Evolutionary conservation across 2,888 invertebrate species (phyloP).

Genomic region (Zeuzera pyrina): DNA sequence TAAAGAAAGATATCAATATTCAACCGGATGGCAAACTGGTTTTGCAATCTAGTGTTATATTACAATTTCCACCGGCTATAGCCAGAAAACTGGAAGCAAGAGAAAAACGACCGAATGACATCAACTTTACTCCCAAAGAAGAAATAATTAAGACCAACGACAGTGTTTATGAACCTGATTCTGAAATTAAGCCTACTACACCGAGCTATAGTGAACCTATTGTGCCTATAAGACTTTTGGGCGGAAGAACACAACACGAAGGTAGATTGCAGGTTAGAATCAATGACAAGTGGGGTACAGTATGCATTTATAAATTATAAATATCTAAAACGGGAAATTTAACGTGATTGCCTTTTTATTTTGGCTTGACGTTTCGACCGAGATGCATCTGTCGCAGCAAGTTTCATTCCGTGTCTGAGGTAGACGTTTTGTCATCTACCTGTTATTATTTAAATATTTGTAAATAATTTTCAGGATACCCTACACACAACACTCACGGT

Average conservation of each 20-base stretch:
- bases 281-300: constrained; percentile 94
- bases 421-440: no score
- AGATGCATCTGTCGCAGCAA: constrained; percentile 93
- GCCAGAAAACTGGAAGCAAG: constrained; percentile 91
- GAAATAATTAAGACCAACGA: constrained; percentile 78
- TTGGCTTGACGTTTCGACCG: no score
- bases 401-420: no score
- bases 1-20: constrained; percentile 95
- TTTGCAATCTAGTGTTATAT: constrained; percentile 88
- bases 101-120: constrained; percentile 85
- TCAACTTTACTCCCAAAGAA: constrained; percentile 84
- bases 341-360: no score
- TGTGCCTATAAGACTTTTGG: constrained; percentile 84
- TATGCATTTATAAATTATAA: constrained; percentile 97
- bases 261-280: constrained; percentile 91
- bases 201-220: constrained; percentile 74
- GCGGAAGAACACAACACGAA: constrained; percentile 85
- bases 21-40: constrained; percentile 93
- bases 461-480: no score
- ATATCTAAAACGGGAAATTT: no score
- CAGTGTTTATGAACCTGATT: constrained; percentile 75
- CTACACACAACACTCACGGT: no score
- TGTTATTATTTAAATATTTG: no score
- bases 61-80: constrained; percentile 92
- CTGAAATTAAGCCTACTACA: constrained; percentile 74